These are phyloP conservation scores for Ornithoptera alexandrae DNA, from an alignment of 2,888 invertebrate species.

Conservation along the genomic window DNA sequence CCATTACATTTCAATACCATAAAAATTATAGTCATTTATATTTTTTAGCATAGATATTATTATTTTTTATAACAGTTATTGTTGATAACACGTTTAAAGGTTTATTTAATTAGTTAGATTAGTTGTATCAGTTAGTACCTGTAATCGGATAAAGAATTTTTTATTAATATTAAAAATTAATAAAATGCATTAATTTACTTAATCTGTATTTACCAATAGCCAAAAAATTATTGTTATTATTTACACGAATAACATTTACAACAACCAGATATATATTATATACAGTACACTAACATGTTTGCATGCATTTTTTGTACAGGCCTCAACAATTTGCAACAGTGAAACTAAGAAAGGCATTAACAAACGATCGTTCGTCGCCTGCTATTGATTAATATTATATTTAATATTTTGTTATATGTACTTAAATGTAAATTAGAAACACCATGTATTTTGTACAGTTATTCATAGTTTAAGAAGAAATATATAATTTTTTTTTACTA, in stretches of 20 bases:
- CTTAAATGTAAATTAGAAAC: conserved; percentile 76
- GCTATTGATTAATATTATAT: conserved; percentile 79
- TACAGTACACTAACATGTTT: conserved; percentile 28
- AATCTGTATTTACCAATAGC: conserved; percentile 2
- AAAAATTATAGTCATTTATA: conserved; percentile 27
- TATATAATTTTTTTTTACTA: conserved; percentile 78
- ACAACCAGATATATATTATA: background rate
- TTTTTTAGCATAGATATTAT: conserved; percentile 24
- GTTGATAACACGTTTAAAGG: conserved; percentile 1
- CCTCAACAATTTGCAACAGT: conserved; percentile 93
- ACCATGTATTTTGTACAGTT: conserved; percentile 79
- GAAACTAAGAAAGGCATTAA: conserved; percentile 92
- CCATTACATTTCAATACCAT: conserved; percentile 15
- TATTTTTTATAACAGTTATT: conserved; percentile 12
- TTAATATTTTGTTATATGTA: conserved; percentile 73
- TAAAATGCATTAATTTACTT: background rate
- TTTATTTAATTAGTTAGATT: background rate
- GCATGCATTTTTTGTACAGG: conserved; percentile 76
- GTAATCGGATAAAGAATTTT: conserved; percentile 24
- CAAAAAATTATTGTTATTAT: conserved; percentile 14
- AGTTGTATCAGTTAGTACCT: conserved; percentile 23
- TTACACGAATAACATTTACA: conserved; percentile 2
- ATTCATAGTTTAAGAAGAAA: conserved; percentile 80
- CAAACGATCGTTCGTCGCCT: conserved; percentile 91
- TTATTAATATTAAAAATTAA: conserved; percentile 14